Evolutionary conservation across 1,140 invertebrate species (phyloP), one percentile per base, ranked within the genome.

Genomic region (Paracyclopina nana): DNA sequence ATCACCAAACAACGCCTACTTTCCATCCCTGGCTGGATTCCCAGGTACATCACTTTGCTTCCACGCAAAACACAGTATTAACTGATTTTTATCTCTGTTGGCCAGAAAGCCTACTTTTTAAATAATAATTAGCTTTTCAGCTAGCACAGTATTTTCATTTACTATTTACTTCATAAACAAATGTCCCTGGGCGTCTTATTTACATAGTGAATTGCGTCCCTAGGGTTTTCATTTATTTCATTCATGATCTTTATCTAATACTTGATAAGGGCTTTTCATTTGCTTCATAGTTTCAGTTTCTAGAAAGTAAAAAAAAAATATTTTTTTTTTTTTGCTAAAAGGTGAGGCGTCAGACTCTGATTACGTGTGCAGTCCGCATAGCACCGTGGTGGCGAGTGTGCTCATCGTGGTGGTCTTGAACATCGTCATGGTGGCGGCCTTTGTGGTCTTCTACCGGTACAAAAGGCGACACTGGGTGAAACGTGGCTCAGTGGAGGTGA

Each of bases 321-420:
- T 6, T 46, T 46, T 9, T 29, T 31, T 57, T 41, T 42, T 31
- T 51, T 50, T 30, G 2, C 26, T 14, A 51, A 22, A n/a, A 18
- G 52, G 26, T 29, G 29, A 40, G 18, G 25, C 43, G 9, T 51
- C 27, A 14, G 53, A 57, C 22, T 43, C 53, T 41, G 59, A 56
- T 8, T 55, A 58, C 18, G 55, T 63, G 12, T 64, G 62, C 49
- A 60, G 59, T 14, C 55, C 61, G 1, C 57, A 60, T 14, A 57
- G 61, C 14, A 62, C 59, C 12, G 57, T 63, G 4, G 58, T 62
- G 9, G 61, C 60, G n/a, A 58, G 59, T 4, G 57, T 61, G 2
- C 55, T 63, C 11, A 61, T 60, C 1, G 53, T 62, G 24, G 46
- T 62, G 5, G 45, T 63, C 6, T 40, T 62, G 6, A 62, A 65